These are phyloP conservation scores for Lagopus muta DNA, from an alignment of 2,113 vertebrate species.

Conservation along the genomic window DNA sequence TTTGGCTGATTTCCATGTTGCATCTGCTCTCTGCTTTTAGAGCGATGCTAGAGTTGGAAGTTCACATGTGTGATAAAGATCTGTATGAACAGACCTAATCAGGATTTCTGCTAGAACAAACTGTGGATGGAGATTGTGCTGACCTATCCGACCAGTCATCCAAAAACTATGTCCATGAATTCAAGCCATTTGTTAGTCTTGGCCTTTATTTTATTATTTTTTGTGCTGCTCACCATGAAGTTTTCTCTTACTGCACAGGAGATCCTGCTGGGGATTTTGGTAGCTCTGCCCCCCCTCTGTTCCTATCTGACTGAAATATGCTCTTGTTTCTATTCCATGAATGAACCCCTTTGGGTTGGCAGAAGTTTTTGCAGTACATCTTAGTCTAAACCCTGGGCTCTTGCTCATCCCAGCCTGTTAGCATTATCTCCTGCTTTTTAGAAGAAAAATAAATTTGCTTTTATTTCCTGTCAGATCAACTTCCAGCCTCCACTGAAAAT, in stretches of 20 bases:
- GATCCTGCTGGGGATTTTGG: constrained; percentile 44
- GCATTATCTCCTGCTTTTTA: constrained; percentile 38
- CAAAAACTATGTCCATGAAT: constrained; percentile 36
- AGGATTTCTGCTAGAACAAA: constrained; percentile 58
- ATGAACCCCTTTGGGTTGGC: not conserved
- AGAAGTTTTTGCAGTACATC: not conserved
- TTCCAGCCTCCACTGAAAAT: not conserved
- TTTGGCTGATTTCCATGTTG: constrained; percentile 40
- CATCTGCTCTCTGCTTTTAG: constrained; percentile 55
- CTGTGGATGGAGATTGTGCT: not conserved
- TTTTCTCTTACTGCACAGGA: constrained; percentile 33
- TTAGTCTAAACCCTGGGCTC: not conserved
- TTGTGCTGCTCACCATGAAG: not conserved
- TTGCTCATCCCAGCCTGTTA: constrained; percentile 32
- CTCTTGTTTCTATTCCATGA: not conserved
- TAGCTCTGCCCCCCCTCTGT: constrained; percentile 20
- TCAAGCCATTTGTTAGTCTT: constrained; percentile 55
- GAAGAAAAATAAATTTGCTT: not conserved
- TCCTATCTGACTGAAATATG: not conserved
- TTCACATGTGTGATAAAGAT: constrained; percentile 57
- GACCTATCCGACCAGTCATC: constrained; percentile 12
- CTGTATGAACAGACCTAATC: constrained; percentile 13
- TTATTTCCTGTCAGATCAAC: constrained; percentile 60
- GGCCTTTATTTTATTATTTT: constrained; percentile 45
- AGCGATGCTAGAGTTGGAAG: not conserved